Evolutionary conservation across 2,113 vertebrate genomes (phyloP), one percentile per base, ranked within the genome.

Genomic region (Neodon shergylaensis): DNA sequence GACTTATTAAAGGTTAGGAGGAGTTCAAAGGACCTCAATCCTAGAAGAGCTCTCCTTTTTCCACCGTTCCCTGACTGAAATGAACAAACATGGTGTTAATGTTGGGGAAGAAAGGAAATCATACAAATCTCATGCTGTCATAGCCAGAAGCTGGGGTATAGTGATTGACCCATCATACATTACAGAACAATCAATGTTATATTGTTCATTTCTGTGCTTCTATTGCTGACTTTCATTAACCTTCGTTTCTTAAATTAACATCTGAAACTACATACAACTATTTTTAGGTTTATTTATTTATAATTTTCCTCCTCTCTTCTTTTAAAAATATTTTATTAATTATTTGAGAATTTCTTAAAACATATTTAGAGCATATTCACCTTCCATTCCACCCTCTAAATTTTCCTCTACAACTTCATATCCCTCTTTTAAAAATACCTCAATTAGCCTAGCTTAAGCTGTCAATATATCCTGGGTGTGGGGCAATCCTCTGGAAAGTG

Each of bases 281-380:
- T 70, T 63, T 58, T 93, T 86, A 54, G 36, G 16, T 72, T 88
- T 91, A 90, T 73, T 93, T 93, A 77, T 88, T 94, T 89, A 94
- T 74, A 22, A 77, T 84, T 90, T 90, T 47, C 42, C 31, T 79
- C 31, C 21, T 24, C 44, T 21, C 24, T 28, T 28, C 26, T 44
- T 31, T 44, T 21, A 44, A 47, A 66, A 65, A 44, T 66, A 31
- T 42, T 19, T 84, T 61, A 83, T 65, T 61, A 82, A 83, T 39
- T 65, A 63, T 65, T 84, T 44, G 58, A 44, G 61, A 44, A 33
- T 65, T 84, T 63, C 14, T 65, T 44, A 33, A 44, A 44, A 44
- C 31, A 13, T 84, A 84, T 65, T 65, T 84, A 65, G 26, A 44
- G 21, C 39, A 44, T 44, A 44, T 44, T 84, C 26, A 44, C 39